Evolutionary conservation across 2,888 invertebrate genomes (phyloP), one percentile per base, ranked within the genome.

Genomic region (Rhogogaster chlorosoma): DNA sequence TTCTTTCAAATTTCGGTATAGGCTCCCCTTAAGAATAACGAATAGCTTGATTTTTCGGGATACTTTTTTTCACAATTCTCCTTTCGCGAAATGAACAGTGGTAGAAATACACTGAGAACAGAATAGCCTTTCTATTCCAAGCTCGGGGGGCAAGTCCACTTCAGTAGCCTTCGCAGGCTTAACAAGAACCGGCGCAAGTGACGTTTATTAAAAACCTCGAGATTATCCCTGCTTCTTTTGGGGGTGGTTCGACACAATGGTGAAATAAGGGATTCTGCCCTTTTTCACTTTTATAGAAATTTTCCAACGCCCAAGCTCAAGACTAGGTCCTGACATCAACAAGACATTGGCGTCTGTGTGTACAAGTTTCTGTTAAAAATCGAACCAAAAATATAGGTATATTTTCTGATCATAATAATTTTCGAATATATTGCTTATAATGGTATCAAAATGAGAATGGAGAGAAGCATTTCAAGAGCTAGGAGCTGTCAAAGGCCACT

Each of bases 111-210:
- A 29, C 45, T 7, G 77, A 49, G 57, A 1, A 26, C 12, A 80
- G 22, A 61, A 57, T 38, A 22, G 61, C 38, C 22, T 80, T 45
- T 61, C 61, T 10, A 61, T 80, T 80, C 80, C 38, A 89, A 89
- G 88, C 88, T 87, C 86, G 84, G 73, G 86, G 86, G 85, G 85
- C 86, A 88, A 87, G 86, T 88, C 86, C 86, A 87, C 88, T 86
- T 87, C 88, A 84, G 78, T 70, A 29, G 57, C 38, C 84, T 73
- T 32, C 38, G 29, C 18, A 73, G 73, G 84, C 73, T 84, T 75
- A 75, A 53, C 73, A 57, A 38, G 42, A 12, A 75, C 26, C 42
- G 38, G 57, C 73, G 38, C 42, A 84, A 73, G 73, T 84, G 57
- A 84, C 84, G 61, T 84, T 73, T 84, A 75, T 84, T 75, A 84